Base-by-base conservation (phyloP, 1,140 invertebrate species). In the Nymphalis io region DNA sequence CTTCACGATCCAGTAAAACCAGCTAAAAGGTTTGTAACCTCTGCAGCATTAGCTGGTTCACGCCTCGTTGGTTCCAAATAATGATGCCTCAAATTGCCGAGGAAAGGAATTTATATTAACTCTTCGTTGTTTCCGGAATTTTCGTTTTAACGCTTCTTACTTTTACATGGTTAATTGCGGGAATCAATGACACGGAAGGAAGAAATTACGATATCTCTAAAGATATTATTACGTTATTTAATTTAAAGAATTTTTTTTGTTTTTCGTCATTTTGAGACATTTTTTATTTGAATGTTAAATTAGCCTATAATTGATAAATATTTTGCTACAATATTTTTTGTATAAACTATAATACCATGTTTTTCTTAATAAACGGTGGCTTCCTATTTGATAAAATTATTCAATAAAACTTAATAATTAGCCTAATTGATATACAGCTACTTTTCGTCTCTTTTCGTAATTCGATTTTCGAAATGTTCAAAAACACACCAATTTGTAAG, bases 1-100 rank as follows among this genome's bases (percentile, higher is more conserved):
- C 27, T 33, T 33, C 27, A 33, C 4, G 27, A 33, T 21, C 15
- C 21, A 55, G 51, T 20, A 27, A 27, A 27, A 55, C 13, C n/a
- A 59, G 55, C 57, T 66, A 65, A 64, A 70, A 70, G 68, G 55
- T 60, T 64, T 38, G 33, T 61, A 64, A 63, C 46, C 55, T 44
- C 66, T 60, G 60, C 42, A 53, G 44, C 66, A 68, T 73, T 73
- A 73, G 63, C 70, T 57, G 51, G 57, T 73, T 73, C 55, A 73
- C 66, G 71, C 60, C 57, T 61, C 71, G 60, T 57, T 73, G 71
- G 55, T 13, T 60, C 33, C 65, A 68, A 73, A 73, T 73, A 68
- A 68, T 68, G 71, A 73, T 73, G 57, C 65, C 60, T 72, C 48
- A 66, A 71, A 73, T 73, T 73, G 61, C 63, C 66, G 65, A 57